A percentile compares a stretch with the other conserved stretches of the same genome.
phyloP scores from a whole-genome alignment of 2,113 vertebrate species.

The Forbesichthys agassizii region DNA sequence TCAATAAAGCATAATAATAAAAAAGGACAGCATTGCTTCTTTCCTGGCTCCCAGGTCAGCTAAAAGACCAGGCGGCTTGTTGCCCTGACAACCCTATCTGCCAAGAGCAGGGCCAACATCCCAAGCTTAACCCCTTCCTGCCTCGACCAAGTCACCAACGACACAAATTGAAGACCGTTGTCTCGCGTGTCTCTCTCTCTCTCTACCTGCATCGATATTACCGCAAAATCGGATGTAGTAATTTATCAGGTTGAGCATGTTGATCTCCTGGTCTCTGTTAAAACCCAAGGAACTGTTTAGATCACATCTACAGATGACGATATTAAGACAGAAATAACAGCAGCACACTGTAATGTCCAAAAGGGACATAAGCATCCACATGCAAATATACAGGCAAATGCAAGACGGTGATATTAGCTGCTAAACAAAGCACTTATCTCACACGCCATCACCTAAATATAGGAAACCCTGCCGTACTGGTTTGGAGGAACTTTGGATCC shows the following conservation, averaged over 20 bases:
- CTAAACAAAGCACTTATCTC: constrained; percentile 3
- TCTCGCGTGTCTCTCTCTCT: too few species aligned
- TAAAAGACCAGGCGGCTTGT: constrained; percentile 91
- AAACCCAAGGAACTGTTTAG: not conserved
- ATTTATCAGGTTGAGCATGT: not conserved
- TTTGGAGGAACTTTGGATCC: constrained; percentile 9
- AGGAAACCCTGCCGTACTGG: not conserved
- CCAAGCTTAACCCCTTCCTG: constrained; percentile 84
- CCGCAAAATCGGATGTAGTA: constrained; percentile 3
- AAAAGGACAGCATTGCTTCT: constrained; percentile 85
- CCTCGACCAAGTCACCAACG: not conserved
- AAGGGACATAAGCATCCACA: constrained; percentile 23
- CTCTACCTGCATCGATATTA: not conserved
- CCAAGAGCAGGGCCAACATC: constrained; percentile 85
- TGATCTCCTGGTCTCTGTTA: not conserved
- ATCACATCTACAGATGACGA: not conserved
- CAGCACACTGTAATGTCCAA: constrained; percentile 14
- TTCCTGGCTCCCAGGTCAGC: constrained; percentile 91
- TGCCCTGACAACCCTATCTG: constrained; percentile 92
- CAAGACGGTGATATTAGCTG: not conserved
- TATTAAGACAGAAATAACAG: constrained; percentile 24
- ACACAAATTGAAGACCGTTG: not conserved
- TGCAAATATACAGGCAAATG: constrained; percentile 29
- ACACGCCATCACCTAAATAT: constrained; percentile 3
- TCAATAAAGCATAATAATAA: constrained; percentile 2